phyloP scores from a whole-genome alignment of 1,140 invertebrate species.

The Andricus grossulariae region DNA sequence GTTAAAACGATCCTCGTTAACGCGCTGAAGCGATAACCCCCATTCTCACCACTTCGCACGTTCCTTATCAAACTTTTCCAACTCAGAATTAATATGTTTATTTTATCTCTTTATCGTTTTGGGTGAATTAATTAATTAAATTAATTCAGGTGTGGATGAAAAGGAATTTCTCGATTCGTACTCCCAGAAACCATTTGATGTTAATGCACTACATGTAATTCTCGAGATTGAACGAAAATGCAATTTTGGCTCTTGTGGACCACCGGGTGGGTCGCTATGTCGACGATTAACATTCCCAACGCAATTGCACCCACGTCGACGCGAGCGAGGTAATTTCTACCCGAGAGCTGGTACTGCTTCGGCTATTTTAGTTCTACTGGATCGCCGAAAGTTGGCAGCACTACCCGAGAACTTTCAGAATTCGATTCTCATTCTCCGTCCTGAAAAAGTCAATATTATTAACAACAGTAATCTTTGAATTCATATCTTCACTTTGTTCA shows the following conservation, averaged over 20 bases:
- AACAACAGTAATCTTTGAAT: too few relatives aligned
- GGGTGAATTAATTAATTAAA: too few relatives aligned
- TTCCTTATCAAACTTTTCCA: conserved; percentile 13
- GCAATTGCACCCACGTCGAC: conserved; percentile 67
- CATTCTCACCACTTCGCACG: conserved; percentile 42
- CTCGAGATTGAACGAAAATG: conserved; percentile 46
- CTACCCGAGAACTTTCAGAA: conserved; percentile 41
- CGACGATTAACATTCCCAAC: conserved; percentile 68
- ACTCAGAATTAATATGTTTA: too few relatives aligned
- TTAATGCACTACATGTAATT: conserved; percentile 3
- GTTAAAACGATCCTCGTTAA: conserved; percentile 74
- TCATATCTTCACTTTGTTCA: too few relatives aligned
- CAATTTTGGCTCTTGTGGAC: conserved; percentile 59
- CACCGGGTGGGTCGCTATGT: conserved; percentile 58
- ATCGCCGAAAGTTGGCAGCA: conserved; percentile 58
- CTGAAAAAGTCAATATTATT: neutral
- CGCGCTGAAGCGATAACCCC: conserved; percentile 57
- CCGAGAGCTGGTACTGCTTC: conserved; percentile 38
- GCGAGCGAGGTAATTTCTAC: conserved; percentile 61
- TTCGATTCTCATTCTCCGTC: neutral
- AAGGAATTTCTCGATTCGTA: too few relatives aligned
- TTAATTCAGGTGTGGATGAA: too few relatives aligned
- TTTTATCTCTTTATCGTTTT: too few relatives aligned
- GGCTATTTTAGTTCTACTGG: conserved; percentile 13
- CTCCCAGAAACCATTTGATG: neutral